A percentile compares a stretch with the other conserved stretches of the same genome.
Conservation (phyloP, 2,113 vertebrate species). For the Tricholaema leucomelas region DNA sequence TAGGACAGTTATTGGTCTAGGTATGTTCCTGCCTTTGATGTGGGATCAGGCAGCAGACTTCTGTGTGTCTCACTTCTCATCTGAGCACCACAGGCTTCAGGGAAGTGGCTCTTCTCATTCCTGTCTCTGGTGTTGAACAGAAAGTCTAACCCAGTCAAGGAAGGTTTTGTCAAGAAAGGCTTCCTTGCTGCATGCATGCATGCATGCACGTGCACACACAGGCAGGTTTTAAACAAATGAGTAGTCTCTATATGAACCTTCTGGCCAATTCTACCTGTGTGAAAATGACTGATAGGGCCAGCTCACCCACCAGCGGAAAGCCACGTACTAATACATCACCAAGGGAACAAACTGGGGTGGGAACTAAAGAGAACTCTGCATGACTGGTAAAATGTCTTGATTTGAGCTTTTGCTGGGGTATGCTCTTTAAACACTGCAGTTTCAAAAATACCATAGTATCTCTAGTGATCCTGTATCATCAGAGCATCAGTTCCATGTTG, state of each 20-base stretch:
- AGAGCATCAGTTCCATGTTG: neutral
- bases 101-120: neutral
- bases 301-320: neutral
- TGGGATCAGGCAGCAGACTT: neutral
- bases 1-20: neutral
- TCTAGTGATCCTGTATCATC: neutral
- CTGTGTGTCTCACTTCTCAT: neutral
- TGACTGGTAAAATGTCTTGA: neutral
- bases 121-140: neutral
- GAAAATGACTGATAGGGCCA: constrained; percentile 15
- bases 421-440: neutral
- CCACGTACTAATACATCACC: neutral
- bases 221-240: neutral
- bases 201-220: accelerated
- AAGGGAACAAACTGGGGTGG: neutral
- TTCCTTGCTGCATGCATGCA: neutral
- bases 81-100: neutral
- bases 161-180: neutral
- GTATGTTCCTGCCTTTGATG: neutral
- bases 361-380: neutral
- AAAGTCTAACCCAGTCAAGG: neutral
- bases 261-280: neutral
- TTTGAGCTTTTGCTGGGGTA: neutral
- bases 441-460: neutral
- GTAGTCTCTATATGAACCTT: neutral